Percentiles rank a stretch among this genome's conserved stretches.
Evolutionary conservation across 1,140 invertebrate genomes (phyloP).

Genomic region (Procambarus virginalis): DNA sequence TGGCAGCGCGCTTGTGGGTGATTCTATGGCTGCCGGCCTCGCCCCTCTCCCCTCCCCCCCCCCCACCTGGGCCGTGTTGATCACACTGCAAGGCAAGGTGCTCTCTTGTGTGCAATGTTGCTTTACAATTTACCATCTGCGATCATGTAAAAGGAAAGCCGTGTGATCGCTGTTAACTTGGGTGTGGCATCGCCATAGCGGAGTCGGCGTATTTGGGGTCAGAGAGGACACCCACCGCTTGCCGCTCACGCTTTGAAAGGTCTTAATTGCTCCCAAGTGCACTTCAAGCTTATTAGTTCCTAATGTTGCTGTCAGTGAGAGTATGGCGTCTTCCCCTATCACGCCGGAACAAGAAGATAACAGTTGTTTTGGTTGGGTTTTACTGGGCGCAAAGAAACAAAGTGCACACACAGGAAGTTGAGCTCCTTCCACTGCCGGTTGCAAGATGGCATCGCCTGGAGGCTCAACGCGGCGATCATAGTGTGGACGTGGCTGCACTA

Average conservation of each 20-base stretch:
- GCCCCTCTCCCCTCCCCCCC: not conserved
- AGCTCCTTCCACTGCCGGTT: not conserved
- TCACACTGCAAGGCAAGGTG: not conserved
- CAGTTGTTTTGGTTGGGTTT: not conserved
- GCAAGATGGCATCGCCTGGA: conserved; percentile 4
- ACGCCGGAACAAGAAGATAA: not conserved
- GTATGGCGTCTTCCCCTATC: not conserved
- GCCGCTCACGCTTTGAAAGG: not conserved
- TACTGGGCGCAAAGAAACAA: not conserved
- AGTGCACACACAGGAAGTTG: not conserved
- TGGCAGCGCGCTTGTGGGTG: not conserved
- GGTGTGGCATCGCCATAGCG: not conserved
- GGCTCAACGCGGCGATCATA: not conserved
- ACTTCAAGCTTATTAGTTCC: not conserved
- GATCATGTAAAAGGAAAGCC: not conserved
- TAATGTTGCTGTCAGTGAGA: not conserved
- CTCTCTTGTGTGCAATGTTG: not conserved
- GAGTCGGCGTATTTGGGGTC: not conserved
- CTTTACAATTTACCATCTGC: not conserved
- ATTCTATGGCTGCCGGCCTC: not conserved
- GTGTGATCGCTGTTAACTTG: not conserved
- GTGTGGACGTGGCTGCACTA: conserved; percentile 1
- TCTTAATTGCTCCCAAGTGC: not conserved
- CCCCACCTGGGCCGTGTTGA: not conserved
- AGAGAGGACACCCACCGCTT: not conserved